Evolutionary conservation across 1,140 invertebrate species (phyloP).

Genomic region (Vanessa atalanta): DNA sequence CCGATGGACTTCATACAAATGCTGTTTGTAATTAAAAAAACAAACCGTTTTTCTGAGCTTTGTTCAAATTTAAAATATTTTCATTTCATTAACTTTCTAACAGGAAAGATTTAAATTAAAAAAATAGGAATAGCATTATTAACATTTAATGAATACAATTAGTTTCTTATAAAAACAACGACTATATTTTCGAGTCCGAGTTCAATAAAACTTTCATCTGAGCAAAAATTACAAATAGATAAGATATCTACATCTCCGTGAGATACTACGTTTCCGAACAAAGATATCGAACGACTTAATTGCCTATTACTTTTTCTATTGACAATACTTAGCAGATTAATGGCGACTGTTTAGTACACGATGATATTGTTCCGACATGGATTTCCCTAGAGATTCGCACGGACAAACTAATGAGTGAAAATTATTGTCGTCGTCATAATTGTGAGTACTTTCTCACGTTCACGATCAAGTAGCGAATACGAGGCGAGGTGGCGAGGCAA

Average conservation of each 20-base stretch:
- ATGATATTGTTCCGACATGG: constrained; percentile 30
- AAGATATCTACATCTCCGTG: neutral
- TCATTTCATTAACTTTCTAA: too few relatives aligned
- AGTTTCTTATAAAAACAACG: neutral
- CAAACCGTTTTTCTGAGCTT: too few relatives aligned
- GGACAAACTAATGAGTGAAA: constrained; percentile 46
- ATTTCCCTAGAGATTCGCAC: constrained; percentile 41
- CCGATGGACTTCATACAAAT: too few relatives aligned
- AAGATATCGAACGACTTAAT: constrained; percentile 12
- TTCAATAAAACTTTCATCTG: constrained; percentile 9
- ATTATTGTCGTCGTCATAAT: constrained; percentile 35
- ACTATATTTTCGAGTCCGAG: neutral
- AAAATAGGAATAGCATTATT: too few relatives aligned
- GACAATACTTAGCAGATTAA: constrained; percentile 22
- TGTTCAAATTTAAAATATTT: too few relatives aligned
- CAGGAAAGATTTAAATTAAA: too few relatives aligned
- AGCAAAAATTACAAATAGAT: neutral
- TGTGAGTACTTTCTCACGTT: constrained; percentile 55
- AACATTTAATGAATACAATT: neutral
- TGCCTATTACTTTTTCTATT: constrained; percentile 29
- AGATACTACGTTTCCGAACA: constrained; percentile 28
- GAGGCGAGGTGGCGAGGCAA: constrained; percentile 31
- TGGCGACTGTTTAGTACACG: constrained; percentile 1
- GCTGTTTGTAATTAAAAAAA: too few relatives aligned
- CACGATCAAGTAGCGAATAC: constrained; percentile 18